Percentiles rank a stretch among this genome's conserved stretches.
Conservation (phyloP, 2,797 vertebrate genomes). For the Botia almorhae region DNA sequence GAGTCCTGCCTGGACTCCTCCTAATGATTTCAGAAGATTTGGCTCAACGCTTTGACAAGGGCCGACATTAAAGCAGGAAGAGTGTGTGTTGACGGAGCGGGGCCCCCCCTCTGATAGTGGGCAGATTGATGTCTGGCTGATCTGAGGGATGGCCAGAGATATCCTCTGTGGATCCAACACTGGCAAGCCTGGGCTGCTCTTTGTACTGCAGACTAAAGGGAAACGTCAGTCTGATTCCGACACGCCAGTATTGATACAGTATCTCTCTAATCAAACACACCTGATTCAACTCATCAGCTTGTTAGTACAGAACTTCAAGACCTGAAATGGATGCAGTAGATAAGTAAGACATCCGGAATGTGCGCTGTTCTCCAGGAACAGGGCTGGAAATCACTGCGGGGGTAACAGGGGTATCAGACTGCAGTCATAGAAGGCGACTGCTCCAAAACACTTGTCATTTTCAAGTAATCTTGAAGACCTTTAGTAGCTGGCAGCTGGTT, state of each 20-base stretch:
- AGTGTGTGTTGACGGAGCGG: conserved; percentile 11
- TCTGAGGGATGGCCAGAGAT: conserved; percentile 5
- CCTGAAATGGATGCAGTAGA: background rate
- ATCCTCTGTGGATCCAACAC: conserved; percentile 6
- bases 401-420: background rate
- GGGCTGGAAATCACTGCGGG: background rate
- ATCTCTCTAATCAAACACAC: background rate
- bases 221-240: background rate
- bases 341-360: background rate
- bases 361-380: background rate
- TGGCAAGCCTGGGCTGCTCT: background rate
- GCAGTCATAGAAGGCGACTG: no score
- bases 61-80: conserved; percentile 42
- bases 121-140: conserved; percentile 38
- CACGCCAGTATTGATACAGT: background rate
- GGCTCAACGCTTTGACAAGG: conserved; percentile 27
- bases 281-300: background rate
- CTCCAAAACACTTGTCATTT: no score
- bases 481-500: no score
- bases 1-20: conserved; percentile 21
- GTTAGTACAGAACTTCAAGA: background rate
- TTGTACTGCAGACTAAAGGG: background rate
- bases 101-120: conserved; percentile 12
- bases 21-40: conserved; percentile 36
- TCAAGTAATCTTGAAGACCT: no score